Percentiles rank a stretch among this genome's conserved stretches.
Evolutionary conservation across 2,797 vertebrate genomes (phyloP).

Genomic region (Galagoides demidoff): DNA sequence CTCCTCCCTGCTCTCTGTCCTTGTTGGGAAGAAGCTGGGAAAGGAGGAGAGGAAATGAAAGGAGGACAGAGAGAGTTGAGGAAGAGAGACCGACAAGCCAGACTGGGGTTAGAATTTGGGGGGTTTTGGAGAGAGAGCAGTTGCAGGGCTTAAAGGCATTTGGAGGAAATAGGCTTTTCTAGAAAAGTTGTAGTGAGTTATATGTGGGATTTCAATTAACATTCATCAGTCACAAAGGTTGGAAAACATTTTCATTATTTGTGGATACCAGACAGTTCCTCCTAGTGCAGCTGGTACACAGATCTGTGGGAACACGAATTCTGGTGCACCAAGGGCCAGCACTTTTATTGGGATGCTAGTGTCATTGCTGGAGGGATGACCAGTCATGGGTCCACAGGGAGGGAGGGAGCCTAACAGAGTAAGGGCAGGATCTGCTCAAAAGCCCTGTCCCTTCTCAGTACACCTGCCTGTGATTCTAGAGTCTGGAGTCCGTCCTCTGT

Average conservation of each 20-base stretch:
- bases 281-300: neutral
- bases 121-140: neutral
- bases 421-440: neutral
- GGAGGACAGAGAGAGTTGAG: neutral
- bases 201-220: neutral
- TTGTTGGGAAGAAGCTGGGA: neutral
- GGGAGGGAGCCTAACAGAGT: neutral
- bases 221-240: neutral
- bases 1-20: neutral
- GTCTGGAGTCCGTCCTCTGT: neutral
- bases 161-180: neutral
- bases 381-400: neutral
- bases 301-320: neutral
- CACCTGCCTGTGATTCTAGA: neutral
- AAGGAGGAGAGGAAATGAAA: neutral
- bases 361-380: neutral
- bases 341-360: neutral
- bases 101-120: neutral
- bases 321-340: neutral
- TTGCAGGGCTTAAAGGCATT: neutral
- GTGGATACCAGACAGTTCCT: neutral
- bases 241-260: neutral
- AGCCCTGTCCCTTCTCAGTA: neutral
- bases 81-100: neutral
- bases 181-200: neutral